Base-by-base conservation (phyloP, 2,113 vertebrate species). In the Lophochroa leadbeateri region DNA sequence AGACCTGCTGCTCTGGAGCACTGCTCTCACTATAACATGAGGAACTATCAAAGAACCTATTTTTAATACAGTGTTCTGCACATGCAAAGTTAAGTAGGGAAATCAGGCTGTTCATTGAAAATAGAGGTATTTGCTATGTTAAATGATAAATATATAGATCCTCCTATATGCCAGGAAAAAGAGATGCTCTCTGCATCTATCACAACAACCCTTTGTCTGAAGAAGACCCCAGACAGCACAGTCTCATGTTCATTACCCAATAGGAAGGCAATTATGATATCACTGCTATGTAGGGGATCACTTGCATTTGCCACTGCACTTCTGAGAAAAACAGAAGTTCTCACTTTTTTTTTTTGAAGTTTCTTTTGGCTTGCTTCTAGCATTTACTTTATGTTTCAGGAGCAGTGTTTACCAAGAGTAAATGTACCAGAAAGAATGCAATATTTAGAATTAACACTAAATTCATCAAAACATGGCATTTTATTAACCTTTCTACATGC, bases 401-500 rank as follows among this genome's bases (percentile, higher is more conserved):
- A 71, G 17, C 20, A 80, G 39, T 4, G 2, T 55, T 82, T 82
- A 81, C 57, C 47, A 84, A 68, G 16, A 60, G 47, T 78, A 94
- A 91, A 47, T 21, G 31, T 21, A 80, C 80, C 44, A 74, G 72
- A 69, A 21, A 74, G 72, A 69, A 21, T 13, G 20, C 12, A 77
- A 15, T 52, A 60, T 29, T 57, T 90, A 58, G 60, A 89, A 69
- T 92, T 86, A 94, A 82, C 39, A 76, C 9, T 63, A n/a, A 84
- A 82, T 44, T 84, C 3, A 61, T 68, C 24, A 92, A 91, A 90
- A 47, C 17, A 31, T 39, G 35, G 18, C 23, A 67, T 75, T 69
- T 92, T 76, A 84, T 88, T 92, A 72, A 75, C 39, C 33, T 94
- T 93, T 47, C 80, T 60, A 61, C 41, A 57, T 33, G 27, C 11